These are phyloP conservation scores for Buphagus erythrorhynchus DNA, from an alignment of 2,797 vertebrate species.

Conservation along the genomic window DNA sequence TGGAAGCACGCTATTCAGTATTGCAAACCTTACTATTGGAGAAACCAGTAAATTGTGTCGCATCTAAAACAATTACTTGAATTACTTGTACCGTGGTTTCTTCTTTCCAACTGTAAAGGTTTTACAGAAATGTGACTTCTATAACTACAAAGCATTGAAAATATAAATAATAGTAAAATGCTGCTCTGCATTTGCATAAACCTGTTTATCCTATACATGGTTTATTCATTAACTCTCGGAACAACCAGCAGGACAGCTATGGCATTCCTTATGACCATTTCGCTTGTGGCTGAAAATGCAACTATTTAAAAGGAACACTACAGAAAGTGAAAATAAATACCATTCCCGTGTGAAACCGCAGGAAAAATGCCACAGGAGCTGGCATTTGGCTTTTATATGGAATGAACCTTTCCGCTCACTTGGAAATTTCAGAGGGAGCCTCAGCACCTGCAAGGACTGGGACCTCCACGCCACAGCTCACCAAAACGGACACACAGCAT, in stretches of 20 bases:
- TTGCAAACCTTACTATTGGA: neutral
- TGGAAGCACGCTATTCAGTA: neutral
- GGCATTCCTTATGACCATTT: constrained; percentile 32
- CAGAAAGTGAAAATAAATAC: neutral
- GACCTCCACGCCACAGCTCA: neutral
- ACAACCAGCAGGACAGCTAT: constrained; percentile 44
- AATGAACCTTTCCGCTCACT: neutral
- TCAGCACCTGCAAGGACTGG: neutral
- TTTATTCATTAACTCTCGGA: constrained; percentile 48
- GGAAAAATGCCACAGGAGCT: neutral
- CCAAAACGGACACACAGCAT: accelerated
- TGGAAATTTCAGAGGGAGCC: neutral
- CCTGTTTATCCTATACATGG: constrained; percentile 45
- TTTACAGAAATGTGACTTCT: constrained; percentile 20
- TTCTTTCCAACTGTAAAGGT: neutral
- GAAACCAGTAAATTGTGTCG: neutral
- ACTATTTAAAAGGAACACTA: neutral
- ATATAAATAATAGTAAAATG: constrained; percentile 7
- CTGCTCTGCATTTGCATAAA: constrained; percentile 42
- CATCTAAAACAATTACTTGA: constrained; percentile 10
- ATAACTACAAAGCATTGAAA: neutral
- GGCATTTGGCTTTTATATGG: neutral
- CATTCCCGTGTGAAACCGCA: neutral
- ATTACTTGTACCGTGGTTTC: neutral
- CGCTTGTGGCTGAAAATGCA: neutral